phyloP scores from a whole-genome alignment of 2,113 vertebrate species.

The Crotalus helleri region DNA sequence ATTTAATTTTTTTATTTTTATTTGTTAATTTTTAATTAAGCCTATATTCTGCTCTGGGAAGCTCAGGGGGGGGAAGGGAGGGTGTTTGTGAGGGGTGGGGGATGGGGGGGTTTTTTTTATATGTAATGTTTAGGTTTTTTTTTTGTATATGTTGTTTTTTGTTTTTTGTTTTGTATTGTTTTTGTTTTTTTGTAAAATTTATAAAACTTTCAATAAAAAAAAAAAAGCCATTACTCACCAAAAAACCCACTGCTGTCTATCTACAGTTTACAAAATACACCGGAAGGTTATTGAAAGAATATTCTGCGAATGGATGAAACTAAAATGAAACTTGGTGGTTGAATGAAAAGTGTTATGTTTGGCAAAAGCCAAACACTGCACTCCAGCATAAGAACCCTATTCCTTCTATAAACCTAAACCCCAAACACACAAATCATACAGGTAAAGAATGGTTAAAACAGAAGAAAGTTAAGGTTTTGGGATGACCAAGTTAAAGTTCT shows the following conservation, averaged over 20 bases:
- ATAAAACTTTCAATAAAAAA: too few species aligned
- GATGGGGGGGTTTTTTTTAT: too few species aligned
- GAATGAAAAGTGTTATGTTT: not conserved
- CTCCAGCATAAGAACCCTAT: not conserved
- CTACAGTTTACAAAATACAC: not conserved
- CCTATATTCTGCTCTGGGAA: too few species aligned
- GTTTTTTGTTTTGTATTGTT: too few species aligned
- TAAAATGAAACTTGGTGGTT: not conserved
- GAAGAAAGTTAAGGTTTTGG: not conserved
- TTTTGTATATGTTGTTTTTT: too few species aligned
- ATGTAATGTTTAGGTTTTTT: too few species aligned
- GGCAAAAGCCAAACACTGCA: not conserved
- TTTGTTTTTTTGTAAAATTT: too few species aligned
- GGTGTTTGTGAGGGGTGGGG: too few species aligned
- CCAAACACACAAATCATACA: not conserved
- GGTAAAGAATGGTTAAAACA: not conserved
- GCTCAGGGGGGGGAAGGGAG: too few species aligned
- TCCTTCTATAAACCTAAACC: not conserved
- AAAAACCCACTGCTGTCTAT: not conserved
- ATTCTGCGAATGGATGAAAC: not conserved
- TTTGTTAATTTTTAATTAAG: too few species aligned
- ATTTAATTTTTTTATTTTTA: too few species aligned
- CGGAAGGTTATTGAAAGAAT: not conserved
- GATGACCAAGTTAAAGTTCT: not conserved
- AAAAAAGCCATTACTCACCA: not conserved